Base-by-base conservation (phyloP, 1,140 invertebrate genomes). In the Polypedilum pembai region DNA sequence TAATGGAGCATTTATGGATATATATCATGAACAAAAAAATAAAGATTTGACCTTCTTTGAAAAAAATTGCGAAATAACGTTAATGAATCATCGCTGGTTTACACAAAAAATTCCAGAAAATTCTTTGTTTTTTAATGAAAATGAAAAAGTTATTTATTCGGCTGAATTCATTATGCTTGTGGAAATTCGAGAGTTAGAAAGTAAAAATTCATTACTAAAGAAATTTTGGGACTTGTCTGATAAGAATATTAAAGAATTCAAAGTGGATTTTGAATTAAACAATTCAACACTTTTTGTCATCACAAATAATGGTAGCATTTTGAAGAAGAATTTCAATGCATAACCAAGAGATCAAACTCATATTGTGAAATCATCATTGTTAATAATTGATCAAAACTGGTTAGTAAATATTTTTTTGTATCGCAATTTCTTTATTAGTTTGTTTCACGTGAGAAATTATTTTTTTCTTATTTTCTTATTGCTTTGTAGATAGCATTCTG, bases 1-100 rank as follows among this genome's bases (percentile, higher is more conserved):
- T 83, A 84, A 76, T 85, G 84, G 80, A 81, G 83, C 75, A 82
- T 84, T 81, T 78, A 82, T 77, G 83, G 84, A 81, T 79, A 86
- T 78, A 81, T 86, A 78, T 79, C 85, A 79, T 66, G 77, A 75
- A 17, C 82, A 83, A 75, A 77, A 81, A 41, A 77, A 75, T n/a
- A 74, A 56, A 72, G 79, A 81, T 76, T 77, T 79, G 63, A 81
- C 81, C 75, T 81, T 79, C 74, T 82, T 82, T 65, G 76, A 79
- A 0, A 75, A 75, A 41, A 82, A 80, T 33, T 82, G 80, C 18
- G 78, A 77, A 8, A 75, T 82, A 7, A 81, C 81, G 56, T 76
- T 82, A n/a, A 77, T 77, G 15, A 75, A 80, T 4, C 79, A 82
- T 76, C 78, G 79, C 33, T 82, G 80, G 80, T 77, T 81, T 4